Conservation (phyloP, 2,113 vertebrate species). For the Psittacula cyanocephala region DNA sequence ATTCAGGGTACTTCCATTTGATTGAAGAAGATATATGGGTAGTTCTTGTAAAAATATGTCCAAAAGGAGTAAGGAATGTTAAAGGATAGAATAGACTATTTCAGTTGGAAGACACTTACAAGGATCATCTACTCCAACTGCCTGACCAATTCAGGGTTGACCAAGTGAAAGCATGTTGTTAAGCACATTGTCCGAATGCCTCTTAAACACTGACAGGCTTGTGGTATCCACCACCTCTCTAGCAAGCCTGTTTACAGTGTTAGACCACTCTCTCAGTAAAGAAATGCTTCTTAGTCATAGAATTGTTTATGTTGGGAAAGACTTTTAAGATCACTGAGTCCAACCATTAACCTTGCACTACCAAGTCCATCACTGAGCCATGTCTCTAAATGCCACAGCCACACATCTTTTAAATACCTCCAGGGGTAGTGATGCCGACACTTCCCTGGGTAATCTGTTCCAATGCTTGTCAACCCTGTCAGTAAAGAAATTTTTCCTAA, state of each 20-base stretch:
- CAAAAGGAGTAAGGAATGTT: not conserved
- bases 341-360: not conserved
- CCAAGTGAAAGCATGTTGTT: not conserved
- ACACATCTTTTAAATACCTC: not conserved
- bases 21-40: not conserved
- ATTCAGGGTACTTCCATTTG: not conserved
- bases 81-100: not conserved
- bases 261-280: not conserved
- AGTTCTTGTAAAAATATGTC: not conserved
- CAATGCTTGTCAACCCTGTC: not conserved
- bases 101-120: not conserved
- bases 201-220: not conserved
- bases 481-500: not conserved
- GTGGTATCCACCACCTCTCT: not conserved
- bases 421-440: not conserved
- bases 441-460: not conserved
- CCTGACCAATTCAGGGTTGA: not conserved
- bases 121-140: not conserved
- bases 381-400: not conserved
- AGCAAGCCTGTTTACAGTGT: not conserved
- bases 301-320: not conserved
- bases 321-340: not conserved
- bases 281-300: not conserved
- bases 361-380: not conserved
- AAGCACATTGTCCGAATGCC: not conserved